phyloP scores from a whole-genome alignment of 2,113 vertebrate species.

The Pogona vitticeps region DNA sequence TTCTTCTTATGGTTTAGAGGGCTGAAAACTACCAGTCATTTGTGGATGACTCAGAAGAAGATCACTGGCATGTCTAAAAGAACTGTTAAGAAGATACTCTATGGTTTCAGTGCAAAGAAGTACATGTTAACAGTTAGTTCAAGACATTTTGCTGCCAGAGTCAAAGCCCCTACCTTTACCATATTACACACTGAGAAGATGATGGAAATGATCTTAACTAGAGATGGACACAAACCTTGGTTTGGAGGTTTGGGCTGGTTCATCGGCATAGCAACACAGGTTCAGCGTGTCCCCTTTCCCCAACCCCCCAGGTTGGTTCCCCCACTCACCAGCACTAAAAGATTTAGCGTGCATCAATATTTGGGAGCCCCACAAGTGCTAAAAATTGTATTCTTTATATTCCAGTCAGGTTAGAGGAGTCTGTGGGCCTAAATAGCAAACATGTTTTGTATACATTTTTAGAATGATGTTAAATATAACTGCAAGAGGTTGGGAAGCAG shows the following conservation, averaged over 20 bases:
- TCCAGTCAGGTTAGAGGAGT: neutral
- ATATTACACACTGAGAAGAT: too few species aligned
- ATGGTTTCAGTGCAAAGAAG: too few species aligned
- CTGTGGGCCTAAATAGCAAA: neutral
- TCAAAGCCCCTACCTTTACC: too few species aligned
- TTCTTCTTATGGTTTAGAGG: neutral
- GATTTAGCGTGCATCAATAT: neutral
- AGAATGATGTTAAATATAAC: neutral
- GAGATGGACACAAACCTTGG: too few species aligned
- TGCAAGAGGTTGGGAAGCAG: neutral
- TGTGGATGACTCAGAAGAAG: neutral
- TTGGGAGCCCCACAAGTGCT: neutral
- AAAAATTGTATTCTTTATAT: neutral
- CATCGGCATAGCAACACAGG: too few species aligned
- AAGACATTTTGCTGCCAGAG: too few species aligned
- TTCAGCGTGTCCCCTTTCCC: too few species aligned
- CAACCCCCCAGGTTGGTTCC: too few species aligned
- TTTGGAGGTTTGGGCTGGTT: too few species aligned
- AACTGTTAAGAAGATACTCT: too few species aligned
- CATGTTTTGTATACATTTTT: neutral
- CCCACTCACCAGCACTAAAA: too few species aligned
- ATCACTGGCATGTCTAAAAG: neutral
- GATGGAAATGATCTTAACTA: neutral
- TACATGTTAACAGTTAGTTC: too few species aligned
- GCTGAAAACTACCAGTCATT: neutral